Conservation (phyloP, 1,140 invertebrate species). For the Augochlora pura region DNA sequence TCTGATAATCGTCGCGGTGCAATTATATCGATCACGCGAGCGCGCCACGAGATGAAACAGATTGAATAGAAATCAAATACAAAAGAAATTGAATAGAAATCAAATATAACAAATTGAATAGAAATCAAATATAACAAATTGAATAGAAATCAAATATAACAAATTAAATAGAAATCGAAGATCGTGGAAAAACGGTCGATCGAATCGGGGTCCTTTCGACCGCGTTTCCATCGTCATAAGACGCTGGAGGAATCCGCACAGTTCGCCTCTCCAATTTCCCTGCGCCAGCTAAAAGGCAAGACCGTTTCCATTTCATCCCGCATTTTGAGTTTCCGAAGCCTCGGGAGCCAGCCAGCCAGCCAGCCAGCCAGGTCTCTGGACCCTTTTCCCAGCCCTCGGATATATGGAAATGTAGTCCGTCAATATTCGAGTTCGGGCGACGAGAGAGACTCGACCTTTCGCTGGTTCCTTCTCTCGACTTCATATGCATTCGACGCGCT, state of each 20-base stretch:
- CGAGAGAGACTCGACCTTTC: slow-evolving; percentile 33
- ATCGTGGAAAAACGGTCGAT: background rate
- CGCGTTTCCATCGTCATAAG: background rate
- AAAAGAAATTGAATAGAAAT: background rate
- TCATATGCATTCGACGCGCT: slow-evolving; percentile 35
- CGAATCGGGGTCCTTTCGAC: background rate
- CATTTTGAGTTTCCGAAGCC: background rate
- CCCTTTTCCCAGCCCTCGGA: background rate
- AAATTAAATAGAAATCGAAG: background rate
- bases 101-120: background rate
- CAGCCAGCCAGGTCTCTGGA: too few species aligned
- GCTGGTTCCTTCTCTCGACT: slow-evolving; percentile 8
- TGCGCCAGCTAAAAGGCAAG: background rate
- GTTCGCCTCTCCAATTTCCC: background rate
- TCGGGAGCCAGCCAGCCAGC: too few species aligned
- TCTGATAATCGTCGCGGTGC: too few species aligned
- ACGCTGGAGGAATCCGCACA: background rate
- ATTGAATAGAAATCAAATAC: background rate
- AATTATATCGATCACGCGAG: too few species aligned
- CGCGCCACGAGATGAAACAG: too few species aligned
- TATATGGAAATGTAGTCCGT: slow-evolving; percentile 40
- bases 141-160: too few species aligned
- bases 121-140: too few species aligned
- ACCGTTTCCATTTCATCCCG: slow-evolving; percentile 5
- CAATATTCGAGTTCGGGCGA: slow-evolving; percentile 42